Evolutionary conservation across 2,888 invertebrate species (phyloP).

Genomic region (Folsomia manolachei): DNA sequence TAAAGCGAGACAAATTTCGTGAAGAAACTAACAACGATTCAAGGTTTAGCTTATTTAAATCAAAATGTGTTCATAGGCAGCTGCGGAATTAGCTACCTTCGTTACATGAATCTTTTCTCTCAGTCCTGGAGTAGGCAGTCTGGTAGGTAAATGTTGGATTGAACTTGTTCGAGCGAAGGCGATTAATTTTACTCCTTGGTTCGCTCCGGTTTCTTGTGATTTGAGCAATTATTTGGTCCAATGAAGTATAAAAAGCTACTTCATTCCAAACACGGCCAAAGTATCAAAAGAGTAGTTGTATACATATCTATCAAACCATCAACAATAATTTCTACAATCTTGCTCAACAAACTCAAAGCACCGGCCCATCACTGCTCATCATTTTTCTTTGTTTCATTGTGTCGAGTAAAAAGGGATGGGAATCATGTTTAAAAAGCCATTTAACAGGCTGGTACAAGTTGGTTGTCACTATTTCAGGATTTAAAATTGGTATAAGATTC

Average conservation of each 20-base stretch:
- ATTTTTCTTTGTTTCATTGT: background rate
- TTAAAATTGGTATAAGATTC: background rate
- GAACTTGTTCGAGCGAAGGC: no score
- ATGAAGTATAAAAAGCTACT: conserved; percentile 1
- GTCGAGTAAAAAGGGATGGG: background rate
- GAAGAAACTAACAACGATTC: background rate
- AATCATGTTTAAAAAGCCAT: background rate
- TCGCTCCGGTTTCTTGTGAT: background rate
- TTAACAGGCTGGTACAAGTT: background rate
- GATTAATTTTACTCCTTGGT: background rate
- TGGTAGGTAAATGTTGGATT: no score
- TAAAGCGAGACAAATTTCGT: background rate
- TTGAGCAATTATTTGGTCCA: conserved; percentile 14
- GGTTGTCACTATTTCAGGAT: background rate
- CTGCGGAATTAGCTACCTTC: background rate
- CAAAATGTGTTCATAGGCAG: background rate
- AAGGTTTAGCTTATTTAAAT: background rate
- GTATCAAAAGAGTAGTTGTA: background rate
- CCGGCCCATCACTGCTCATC: conserved; percentile 1
- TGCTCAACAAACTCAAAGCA: background rate
- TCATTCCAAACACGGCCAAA: background rate
- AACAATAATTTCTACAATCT: conserved; percentile 16
- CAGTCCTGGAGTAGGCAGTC: no score
- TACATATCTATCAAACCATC: conserved; percentile 2
- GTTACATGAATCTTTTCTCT: no score